Conservation (phyloP, 2,113 vertebrate species). For the Odobenus rosmarus region DNA sequence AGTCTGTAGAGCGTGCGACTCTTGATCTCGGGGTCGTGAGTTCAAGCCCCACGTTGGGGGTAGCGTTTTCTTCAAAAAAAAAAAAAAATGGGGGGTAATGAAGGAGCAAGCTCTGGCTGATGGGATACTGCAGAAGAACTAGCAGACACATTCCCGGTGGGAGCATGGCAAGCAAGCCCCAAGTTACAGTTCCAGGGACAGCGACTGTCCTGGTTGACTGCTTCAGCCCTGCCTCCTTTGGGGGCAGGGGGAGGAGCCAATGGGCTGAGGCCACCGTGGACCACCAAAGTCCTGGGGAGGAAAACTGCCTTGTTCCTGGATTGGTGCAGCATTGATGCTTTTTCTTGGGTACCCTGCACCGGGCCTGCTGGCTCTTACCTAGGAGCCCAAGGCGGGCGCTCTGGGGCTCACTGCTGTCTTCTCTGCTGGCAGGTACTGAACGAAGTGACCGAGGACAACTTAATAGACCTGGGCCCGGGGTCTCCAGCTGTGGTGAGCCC, state of each 20-base stretch:
- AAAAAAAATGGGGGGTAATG: not conserved
- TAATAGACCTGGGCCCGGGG: constrained; percentile 97
- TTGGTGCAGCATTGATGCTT: too few species aligned
- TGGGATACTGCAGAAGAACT: not conserved
- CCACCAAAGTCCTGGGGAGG: not conserved
- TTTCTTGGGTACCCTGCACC: not conserved
- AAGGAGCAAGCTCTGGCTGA: not conserved
- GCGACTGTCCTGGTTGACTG: not conserved
- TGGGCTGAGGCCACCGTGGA: not conserved
- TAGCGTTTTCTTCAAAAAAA: not conserved
- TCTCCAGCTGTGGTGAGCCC: constrained; percentile 98
- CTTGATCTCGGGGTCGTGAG: not conserved
- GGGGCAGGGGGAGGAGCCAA: not conserved
- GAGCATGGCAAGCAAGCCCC: not conserved
- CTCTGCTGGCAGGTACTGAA: constrained; percentile 90
- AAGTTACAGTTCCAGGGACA: not conserved
- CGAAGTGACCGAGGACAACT: constrained; percentile 97
- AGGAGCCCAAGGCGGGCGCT: rapidly evolving
- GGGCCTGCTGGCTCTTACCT: not conserved
- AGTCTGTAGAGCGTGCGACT: not conserved
- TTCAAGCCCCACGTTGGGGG: not conserved
- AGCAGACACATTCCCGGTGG: not conserved
- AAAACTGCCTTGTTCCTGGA: not conserved
- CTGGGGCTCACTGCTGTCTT: not conserved
- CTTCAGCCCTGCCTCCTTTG: not conserved